These are phyloP conservation scores for Propithecus deckenii DNA, from an alignment of 2,797 vertebrate species.

Conservation along the genomic window DNA sequence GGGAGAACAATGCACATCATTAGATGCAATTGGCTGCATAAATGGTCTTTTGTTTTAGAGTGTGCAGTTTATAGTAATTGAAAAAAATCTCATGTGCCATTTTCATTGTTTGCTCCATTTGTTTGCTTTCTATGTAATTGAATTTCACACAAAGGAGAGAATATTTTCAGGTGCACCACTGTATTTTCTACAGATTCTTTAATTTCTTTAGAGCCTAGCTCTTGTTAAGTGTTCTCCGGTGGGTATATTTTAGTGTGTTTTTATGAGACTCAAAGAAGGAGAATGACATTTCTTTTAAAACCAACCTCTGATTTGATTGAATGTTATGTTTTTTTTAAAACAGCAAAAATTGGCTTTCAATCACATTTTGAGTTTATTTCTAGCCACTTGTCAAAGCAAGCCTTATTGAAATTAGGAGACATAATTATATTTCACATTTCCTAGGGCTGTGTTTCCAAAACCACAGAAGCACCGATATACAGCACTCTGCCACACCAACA, in stretches of 20 bases:
- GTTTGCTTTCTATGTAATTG: slow-evolving; percentile 50
- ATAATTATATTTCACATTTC: slow-evolving; percentile 32
- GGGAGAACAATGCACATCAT: slow-evolving; percentile 30
- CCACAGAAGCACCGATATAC: neutral
- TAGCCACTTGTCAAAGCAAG: slow-evolving; percentile 17
- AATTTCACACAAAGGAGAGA: slow-evolving; percentile 24
- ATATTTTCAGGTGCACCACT: slow-evolving; percentile 23
- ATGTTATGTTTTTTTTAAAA: slow-evolving; percentile 29
- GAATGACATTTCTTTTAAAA: slow-evolving; percentile 60
- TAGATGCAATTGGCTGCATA: neutral
- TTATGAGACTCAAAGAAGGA: neutral
- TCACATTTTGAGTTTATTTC: slow-evolving; percentile 55
- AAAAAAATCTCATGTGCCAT: neutral
- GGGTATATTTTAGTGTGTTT: neutral
- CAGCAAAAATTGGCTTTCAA: slow-evolving; percentile 40
- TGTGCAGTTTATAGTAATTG: slow-evolving; percentile 53
- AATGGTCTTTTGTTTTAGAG: slow-evolving; percentile 35
- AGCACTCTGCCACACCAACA: neutral
- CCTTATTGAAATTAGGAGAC: slow-evolving; percentile 44
- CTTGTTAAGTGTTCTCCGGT: neutral
- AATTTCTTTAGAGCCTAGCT: slow-evolving; percentile 5
- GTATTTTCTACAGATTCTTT: slow-evolving; percentile 47
- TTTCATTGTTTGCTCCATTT: slow-evolving; percentile 60
- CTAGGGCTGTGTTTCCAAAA: slow-evolving; percentile 30
- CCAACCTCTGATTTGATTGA: slow-evolving; percentile 44